Conservation (phyloP, 2,113 vertebrate genomes). For the Pseudolaguvia tuberculata region DNA sequence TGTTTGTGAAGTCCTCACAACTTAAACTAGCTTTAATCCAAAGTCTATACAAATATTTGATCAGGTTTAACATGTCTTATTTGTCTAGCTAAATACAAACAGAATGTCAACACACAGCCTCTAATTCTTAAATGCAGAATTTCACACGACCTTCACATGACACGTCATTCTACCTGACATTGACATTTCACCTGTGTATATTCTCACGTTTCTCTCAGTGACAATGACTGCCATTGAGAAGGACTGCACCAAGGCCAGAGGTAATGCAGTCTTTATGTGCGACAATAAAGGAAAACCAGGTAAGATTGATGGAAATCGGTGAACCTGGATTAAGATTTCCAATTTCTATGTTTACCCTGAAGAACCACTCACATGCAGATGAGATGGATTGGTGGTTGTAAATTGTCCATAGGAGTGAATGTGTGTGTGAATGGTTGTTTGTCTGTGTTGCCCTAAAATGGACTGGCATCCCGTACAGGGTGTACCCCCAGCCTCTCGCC, state of each 20-base stretch:
- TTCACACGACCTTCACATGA: background rate
- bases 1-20: background rate
- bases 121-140: background rate
- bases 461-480: no score
- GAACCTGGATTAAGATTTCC: slow-evolving; percentile 13
- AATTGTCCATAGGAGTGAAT: no score
- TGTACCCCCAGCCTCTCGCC: no score
- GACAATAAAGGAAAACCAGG: slow-evolving; percentile 7
- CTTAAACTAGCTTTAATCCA: background rate
- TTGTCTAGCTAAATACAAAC: background rate
- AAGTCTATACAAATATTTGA: background rate
- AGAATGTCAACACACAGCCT: background rate
- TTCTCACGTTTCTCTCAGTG: slow-evolving; percentile 12
- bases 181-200: slow-evolving; percentile 22
- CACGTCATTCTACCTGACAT: background rate
- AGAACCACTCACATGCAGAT: no score
- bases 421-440: no score
- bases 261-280: slow-evolving; percentile 15
- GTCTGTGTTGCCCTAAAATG: no score
- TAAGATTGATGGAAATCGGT: slow-evolving; percentile 5
- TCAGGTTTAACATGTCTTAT: background rate
- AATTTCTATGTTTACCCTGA: background rate
- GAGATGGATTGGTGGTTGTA: no score
- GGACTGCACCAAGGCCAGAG: background rate
- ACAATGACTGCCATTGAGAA: slow-evolving; percentile 31